Evolutionary conservation across 2,888 invertebrate species (phyloP), one percentile per base, ranked within the genome.

Genomic region (Andrena bicolor): DNA sequence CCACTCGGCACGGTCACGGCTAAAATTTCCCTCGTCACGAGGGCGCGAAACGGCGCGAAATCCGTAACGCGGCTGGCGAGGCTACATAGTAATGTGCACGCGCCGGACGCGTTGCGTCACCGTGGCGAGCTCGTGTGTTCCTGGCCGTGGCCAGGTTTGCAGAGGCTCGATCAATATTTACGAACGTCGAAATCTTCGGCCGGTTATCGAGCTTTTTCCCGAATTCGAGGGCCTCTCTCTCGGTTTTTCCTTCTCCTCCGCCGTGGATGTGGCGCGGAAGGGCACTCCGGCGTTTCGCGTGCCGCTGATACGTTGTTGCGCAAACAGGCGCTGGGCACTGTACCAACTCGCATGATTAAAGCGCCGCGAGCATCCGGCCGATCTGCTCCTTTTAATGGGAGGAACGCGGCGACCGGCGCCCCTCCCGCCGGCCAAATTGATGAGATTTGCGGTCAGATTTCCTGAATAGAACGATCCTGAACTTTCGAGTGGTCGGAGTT

Each of bases 301-400:
- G 77, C 76, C 65, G 69, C 72, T 61, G 86, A 84, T 75, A 84
- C 84, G 76, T 84, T 80, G 71, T 84, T 83, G 80, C 86, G 82
- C 80, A 79, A 87, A 80, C 76, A 79, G 71, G 51, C 75, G 60
- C 77, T 74, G 86, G 88, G 88, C 86, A 86, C n/a, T 69, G 79
- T 81, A 86, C 84, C 88, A 84, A 87, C 77, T 81, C 76, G 72
- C 76, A 76, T 81, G 86, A 87, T 82, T 86, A 82, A 88, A 80
- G 53, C 79, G 65, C 58, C 78, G 13, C 65, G 82, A 79, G 84
- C 65, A 28, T 76, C 56, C 78, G 69, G 72, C 66, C 71, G 35
- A 10, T 16, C 28, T 49, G 65, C 6, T 48, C 60, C 56, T 56
- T 80, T 71, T 78, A 80, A 66, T 61, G 77, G 78, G 69, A 26